Conservation (phyloP, 2,797 vertebrate genomes). For the Otus scops region DNA sequence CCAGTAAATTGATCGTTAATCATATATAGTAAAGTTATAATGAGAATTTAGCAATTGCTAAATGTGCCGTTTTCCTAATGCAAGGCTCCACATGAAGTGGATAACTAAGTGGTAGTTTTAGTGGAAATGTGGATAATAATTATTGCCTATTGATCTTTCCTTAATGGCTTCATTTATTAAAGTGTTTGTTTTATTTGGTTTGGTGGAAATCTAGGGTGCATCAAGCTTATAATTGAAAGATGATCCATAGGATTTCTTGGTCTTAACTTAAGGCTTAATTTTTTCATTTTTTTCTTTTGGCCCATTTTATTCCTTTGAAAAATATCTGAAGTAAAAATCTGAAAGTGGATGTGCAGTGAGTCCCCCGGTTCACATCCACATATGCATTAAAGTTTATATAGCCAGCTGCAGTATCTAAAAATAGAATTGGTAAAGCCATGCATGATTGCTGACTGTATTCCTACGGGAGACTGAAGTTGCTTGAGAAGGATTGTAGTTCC, state of each 20-base stretch:
- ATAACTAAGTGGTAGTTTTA: neutral
- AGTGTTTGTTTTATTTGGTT: neutral
- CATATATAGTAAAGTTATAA: neutral
- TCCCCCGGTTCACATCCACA: neutral
- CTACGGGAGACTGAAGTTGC: slow-evolving; percentile 34
- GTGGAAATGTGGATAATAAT: neutral
- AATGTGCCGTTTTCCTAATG: neutral
- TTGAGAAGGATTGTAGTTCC: neutral
- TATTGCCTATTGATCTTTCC: neutral
- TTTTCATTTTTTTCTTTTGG: neutral
- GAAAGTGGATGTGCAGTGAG: neutral
- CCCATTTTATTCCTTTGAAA: neutral
- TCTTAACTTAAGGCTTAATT: neutral
- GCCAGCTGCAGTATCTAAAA: neutral
- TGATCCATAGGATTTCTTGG: neutral
- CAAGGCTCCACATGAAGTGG: neutral
- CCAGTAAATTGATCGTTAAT: neutral
- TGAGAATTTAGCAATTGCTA: neutral
- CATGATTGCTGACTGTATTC: slow-evolving; percentile 43
- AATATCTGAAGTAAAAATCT: slow-evolving; percentile 3
- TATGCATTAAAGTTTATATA: neutral
- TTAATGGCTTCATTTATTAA: neutral
- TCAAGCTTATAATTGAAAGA: neutral
- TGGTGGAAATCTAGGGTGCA: neutral
- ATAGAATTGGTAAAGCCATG: neutral